Base-by-base conservation (phyloP, 2,113 vertebrate genomes). In the Antigone vipio region DNA sequence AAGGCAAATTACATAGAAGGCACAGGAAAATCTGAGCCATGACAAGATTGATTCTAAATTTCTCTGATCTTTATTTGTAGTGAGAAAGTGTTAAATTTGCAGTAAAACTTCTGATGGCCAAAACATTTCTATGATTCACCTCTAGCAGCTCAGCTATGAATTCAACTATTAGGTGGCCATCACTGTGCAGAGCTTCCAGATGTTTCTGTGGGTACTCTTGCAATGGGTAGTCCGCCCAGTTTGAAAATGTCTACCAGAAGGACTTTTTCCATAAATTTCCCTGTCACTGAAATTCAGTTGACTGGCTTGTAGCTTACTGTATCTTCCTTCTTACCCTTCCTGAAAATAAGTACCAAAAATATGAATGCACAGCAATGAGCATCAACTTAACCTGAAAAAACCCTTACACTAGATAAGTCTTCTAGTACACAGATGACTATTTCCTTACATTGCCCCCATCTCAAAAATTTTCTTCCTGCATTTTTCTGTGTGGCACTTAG, bases 321-420 rank as follows among this genome's bases (percentile, higher is more conserved):
- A 44, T 64, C 9, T 56, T 59, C 29, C 38, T 79, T 44, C 42
- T 63, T 69, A n/a, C 23, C 32, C 11, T 52, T 38, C 38, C 34
- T 87, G 50, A 27, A 62, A 75, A 71, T 14, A 17, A 53, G 35
- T 9, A 23, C 16, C n/a, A 58, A 67, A 78, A 78, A 34, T 4
- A 8, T 3, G 19, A 50, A 35, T 26, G 17, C 23, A 49, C 8
- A 83, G 49, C 32, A 56, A 5, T 4, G 14, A 84, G n/a, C 38
- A 44, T 23, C 49, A 44, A 5, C 58, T 16, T 42, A 32, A 56
- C 45, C 50, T 35, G 18, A 21, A 77, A 60, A 62, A 3, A 4
- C 6, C 6, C 14, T 82, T 9, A 9, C 3, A 12, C 10, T 17
- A 38, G 7, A 2, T 3, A 17, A n/a, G 2, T 42, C 63, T 55